phyloP scores from a whole-genome alignment of 2,797 vertebrate genomes.

The Myoxocephalus aenaeus region DNA sequence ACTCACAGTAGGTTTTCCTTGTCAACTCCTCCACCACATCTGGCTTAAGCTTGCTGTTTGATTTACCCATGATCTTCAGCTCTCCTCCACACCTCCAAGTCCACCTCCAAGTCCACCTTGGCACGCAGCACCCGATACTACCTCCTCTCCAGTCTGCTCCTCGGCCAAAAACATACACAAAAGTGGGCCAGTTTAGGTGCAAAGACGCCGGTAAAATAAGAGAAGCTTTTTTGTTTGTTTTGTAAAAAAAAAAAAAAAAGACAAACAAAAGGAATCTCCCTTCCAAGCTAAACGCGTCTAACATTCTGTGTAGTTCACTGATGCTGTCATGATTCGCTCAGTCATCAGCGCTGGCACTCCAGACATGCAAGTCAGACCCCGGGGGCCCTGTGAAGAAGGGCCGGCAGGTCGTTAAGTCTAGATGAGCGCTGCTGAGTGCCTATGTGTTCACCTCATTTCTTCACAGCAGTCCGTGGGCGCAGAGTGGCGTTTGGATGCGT shows the following conservation, averaged over 20 bases:
- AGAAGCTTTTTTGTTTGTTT: conserved; percentile 35
- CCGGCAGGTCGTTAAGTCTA: conserved; percentile 60
- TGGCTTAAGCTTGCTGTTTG: conserved; percentile 97
- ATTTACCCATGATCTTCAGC: conserved; percentile 92
- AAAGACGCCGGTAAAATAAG: conserved; percentile 14
- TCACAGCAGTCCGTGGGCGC: conserved; percentile 67
- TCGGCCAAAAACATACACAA: conserved; percentile 75
- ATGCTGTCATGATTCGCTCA: conserved; percentile 59
- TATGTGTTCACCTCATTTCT: conserved; percentile 64
- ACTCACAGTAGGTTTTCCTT: conserved; percentile 98
- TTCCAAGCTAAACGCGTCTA: conserved; percentile 51
- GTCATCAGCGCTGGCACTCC: conserved; percentile 60
- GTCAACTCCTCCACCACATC: conserved; percentile 98
- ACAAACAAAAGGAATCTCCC: conserved; percentile 31
- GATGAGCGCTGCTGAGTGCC: conserved; percentile 48
- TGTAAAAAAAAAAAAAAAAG: neutral
- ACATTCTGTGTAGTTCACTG: conserved; percentile 41
- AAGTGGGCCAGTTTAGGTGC: conserved; percentile 55
- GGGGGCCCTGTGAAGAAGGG: conserved; percentile 46
- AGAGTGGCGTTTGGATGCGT: conserved; percentile 72
- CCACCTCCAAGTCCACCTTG: conserved; percentile 71
- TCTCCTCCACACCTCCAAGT: conserved; percentile 67
- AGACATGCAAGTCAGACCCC: conserved; percentile 56
- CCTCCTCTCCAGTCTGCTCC: conserved; percentile 66
- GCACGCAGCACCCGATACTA: conserved; percentile 72